Conservation (phyloP, 2,113 vertebrate species). For the Caranx ignobilis region DNA sequence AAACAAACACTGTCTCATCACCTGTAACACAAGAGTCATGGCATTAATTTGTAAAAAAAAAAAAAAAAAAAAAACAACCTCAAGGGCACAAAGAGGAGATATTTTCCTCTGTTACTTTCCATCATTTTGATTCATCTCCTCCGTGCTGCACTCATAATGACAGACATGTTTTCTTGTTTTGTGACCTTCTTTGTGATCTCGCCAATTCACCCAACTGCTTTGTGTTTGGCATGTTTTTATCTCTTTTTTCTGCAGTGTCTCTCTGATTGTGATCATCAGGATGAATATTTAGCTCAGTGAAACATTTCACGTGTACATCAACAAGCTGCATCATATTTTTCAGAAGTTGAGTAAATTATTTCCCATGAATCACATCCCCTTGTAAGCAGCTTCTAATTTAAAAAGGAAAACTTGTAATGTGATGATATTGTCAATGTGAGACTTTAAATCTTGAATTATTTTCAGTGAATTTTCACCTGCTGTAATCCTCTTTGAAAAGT, state of each 20-base stretch:
- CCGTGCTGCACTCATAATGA: background rate
- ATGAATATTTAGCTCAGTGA: conserved; percentile 49
- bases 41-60: conserved; percentile 50
- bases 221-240: conserved; percentile 44
- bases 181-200: conserved; percentile 40
- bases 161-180: conserved; percentile 31
- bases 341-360: conserved; percentile 50
- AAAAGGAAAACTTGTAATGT: background rate
- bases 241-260: background rate
- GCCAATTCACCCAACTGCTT: conserved; percentile 11
- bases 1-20: conserved; percentile 74
- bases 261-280: conserved; percentile 20
- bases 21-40: conserved; percentile 82
- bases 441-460: conserved; percentile 25
- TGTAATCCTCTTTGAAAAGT: conserved; percentile 20
- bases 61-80: background rate
- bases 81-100: conserved; percentile 21
- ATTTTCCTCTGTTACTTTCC: background rate
- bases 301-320: conserved; percentile 18
- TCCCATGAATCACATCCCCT: conserved; percentile 31
- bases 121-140: conserved; percentile 43
- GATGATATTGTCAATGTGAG: conserved; percentile 14
- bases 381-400: conserved; percentile 38
- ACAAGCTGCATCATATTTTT: conserved; percentile 50
- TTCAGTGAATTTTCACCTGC: conserved; percentile 12